Base-by-base conservation (phyloP, 2,113 vertebrate species). In the Gopherus flavomarginatus region DNA sequence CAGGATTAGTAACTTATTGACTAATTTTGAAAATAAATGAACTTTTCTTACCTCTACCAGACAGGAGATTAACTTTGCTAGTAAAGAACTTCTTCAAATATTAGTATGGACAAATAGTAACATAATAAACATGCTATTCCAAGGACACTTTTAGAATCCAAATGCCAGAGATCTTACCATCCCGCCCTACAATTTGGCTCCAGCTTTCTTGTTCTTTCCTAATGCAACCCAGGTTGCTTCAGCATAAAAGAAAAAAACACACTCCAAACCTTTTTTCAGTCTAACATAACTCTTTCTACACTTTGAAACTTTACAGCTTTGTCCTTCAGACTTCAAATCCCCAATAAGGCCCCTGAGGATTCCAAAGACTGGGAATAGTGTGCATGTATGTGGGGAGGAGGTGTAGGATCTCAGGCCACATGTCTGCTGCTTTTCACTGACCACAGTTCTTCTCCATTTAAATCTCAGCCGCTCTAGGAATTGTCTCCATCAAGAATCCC, bases 401-500 rank as follows among this genome's bases (percentile, higher is more conserved):
- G 21, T 49, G 19, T 89, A 79, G 42, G 21, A 49, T 6, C 26
- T 16, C 49, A 83, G 72, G 19, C 79, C 84, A 11, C 27, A 44
- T 47, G 42, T 44, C 42, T 72, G 65, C n/a, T 27, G 26, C 72
- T 56, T 35, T 80, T 9, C 9, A 86, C 13, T 0, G 0, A 69
- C 35, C 78, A 85, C 0, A 0, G 72, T 86, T 87, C 80, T 92
- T 42, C n/a, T 93, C 80, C 69, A n/a, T 52, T 93, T 24, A 83
- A 47, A 81, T 65, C 16, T 47, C 22, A 65, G 65, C 77, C 83
- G 11, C 78, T 91, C 16, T 26, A 72, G 35, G 31, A 82, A 90
- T 44, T 54, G 2, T 89, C 82, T 42, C 77, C 87, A 22, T 47
- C 6, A 44, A 83, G 56, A 47, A 59, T 38, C 89, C 90, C 11